Conservation (phyloP, 2,113 vertebrate species). For the Chauna torquata region DNA sequence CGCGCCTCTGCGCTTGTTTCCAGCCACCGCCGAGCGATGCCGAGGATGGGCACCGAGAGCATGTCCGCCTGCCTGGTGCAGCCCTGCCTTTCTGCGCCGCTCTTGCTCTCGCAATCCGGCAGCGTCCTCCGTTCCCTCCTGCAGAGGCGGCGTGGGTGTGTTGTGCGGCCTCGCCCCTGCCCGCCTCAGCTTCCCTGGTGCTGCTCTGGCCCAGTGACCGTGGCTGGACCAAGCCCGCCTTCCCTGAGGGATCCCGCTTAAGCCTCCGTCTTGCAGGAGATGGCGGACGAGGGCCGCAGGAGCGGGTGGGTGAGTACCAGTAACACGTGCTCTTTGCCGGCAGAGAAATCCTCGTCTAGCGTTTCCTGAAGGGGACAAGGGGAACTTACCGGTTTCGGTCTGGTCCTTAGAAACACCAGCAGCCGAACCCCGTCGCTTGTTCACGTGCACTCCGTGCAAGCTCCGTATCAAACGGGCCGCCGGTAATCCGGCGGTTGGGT, state of each 20-base stretch:
- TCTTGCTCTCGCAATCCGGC: background rate
- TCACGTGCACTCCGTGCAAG: background rate
- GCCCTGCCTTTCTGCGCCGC: background rate
- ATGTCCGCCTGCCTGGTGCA: rapidly evolving
- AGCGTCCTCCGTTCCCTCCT: background rate
- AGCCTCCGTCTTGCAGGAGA: background rate
- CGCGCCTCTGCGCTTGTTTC: background rate
- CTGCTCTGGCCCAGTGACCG: background rate
- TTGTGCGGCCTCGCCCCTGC: background rate
- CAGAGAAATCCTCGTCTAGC: background rate
- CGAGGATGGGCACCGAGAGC: background rate
- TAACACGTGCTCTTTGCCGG: background rate
- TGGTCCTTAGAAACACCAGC: background rate
- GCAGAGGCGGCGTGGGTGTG: rapidly evolving
- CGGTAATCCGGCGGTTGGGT: rapidly evolving
- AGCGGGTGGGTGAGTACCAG: background rate
- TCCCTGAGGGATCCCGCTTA: background rate
- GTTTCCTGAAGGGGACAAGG: background rate
- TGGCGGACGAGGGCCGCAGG: background rate
- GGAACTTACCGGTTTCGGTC: background rate
- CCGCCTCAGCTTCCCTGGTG: background rate
- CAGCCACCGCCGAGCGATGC: rapidly evolving
- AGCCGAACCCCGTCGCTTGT: rapidly evolving
- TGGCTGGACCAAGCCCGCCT: background rate
- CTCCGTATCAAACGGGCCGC: rapidly evolving